phyloP scores from a whole-genome alignment of 2,888 invertebrate species.

The Chrysolina americana region DNA sequence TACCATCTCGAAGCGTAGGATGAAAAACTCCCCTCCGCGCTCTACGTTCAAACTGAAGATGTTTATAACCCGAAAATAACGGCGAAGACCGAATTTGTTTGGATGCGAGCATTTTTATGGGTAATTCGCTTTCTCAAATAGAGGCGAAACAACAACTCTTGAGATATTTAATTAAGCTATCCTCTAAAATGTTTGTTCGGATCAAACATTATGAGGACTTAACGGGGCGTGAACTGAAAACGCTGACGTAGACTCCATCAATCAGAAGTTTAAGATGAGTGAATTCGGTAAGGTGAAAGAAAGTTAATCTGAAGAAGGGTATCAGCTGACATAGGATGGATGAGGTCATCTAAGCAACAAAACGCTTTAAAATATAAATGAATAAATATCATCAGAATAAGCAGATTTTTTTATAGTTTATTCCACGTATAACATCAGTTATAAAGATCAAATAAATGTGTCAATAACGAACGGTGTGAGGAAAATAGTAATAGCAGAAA shows the following conservation, averaged over 20 bases:
- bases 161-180: not conserved
- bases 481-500: no score
- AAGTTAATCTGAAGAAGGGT: not conserved
- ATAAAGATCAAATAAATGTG: no score
- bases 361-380: no score
- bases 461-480: no score
- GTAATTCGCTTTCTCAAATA: not conserved
- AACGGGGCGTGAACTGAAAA: no score
- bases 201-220: not conserved
- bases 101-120: slow-evolving; percentile 7
- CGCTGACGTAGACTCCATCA: no score
- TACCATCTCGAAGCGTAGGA: not conserved
- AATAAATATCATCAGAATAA: no score
- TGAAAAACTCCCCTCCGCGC: not conserved
- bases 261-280: no score
- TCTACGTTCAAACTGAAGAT: not conserved
- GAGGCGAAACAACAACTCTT: not conserved
- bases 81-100: slow-evolving; percentile 1
- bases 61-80: not conserved
- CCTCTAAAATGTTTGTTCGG: not conserved
- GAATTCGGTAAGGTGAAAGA: not conserved
- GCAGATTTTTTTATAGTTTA: no score
- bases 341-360: no score
- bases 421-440: no score
- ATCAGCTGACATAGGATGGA: no score